Percentiles rank a stretch among this genome's conserved stretches.
Conservation (phyloP, 2,888 invertebrate species). For the Heliothis peltigera region DNA sequence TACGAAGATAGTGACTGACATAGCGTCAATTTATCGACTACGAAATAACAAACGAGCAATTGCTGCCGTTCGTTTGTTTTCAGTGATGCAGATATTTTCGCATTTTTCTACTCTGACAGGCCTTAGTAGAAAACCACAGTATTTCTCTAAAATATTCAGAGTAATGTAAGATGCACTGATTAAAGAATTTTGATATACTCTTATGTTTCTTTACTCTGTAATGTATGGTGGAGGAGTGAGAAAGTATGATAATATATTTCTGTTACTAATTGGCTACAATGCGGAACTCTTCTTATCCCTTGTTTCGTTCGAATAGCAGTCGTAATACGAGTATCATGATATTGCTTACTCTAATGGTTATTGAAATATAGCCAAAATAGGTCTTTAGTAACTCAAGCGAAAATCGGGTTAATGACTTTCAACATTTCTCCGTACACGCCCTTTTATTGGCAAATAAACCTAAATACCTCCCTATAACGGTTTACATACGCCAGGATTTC, state of each 20-base stretch:
- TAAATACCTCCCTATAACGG: conserved; percentile 29
- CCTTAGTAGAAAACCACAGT: too few relatives aligned
- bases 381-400: conserved; percentile 13
- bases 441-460: conserved; percentile 49
- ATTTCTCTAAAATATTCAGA: too few relatives aligned
- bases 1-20: conserved; percentile 13
- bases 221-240: too few relatives aligned
- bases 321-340: not conserved
- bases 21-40: conserved; percentile 27
- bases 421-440: conserved; percentile 35
- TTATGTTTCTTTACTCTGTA: too few relatives aligned
- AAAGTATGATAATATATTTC: too few relatives aligned
- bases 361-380: conserved; percentile 30
- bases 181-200: too few relatives aligned
- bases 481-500: conserved; percentile 16
- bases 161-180: too few relatives aligned
- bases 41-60: conserved; percentile 22
- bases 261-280: conserved; percentile 12
- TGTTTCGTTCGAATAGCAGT: conserved; percentile 3
- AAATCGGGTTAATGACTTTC: conserved; percentile 46
- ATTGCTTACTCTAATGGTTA: conserved; percentile 5
- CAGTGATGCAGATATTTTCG: too few relatives aligned
- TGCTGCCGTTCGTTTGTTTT: conserved; percentile 23
- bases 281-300: not conserved
- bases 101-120: too few relatives aligned